Base-by-base conservation (phyloP, 2,113 vertebrate genomes). In the Alosa alosa region DNA sequence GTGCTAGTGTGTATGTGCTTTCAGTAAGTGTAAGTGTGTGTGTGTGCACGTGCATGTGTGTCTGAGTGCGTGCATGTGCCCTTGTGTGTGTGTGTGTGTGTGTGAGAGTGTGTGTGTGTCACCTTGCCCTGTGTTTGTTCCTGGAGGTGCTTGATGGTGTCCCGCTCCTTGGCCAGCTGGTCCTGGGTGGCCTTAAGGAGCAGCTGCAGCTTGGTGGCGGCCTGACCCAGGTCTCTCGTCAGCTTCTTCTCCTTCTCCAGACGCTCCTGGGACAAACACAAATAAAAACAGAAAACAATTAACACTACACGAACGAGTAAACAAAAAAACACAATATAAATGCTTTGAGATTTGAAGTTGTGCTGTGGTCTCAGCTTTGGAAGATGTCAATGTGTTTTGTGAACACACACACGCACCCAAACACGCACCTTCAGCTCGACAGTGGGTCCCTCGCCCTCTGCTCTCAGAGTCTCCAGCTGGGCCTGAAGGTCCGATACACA, bases 211-310 rank as follows among this genome's bases (percentile, higher is more conserved):
- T 95, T 96, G 84, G 91, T 92, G 82, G 95, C 95, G 4, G 95
- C 95, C 9, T 90, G 93, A 36, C 93, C 93, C 88, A 96, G 92
- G 86, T 96, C 95, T 89, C 92, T 94, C 1, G 94, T 95, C 92
- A 97, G 83, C 89, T 94, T 96, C 89, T 95, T 96, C 91, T 97
- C 96, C 81, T 97, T 96, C 86, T 97, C 96, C 91, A 97, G 92
- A 86, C 95, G 95, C 88, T 96, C 95, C 96, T 97, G 89, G 20
- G 72, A 68, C 84, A 5, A 6, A 64, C 60, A 25, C 60, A 64
- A 31, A 31, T 31, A 31, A 31, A 31, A 31, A 31, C 31, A 44
- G 41, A 4, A 44, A 2, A 44, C 2, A 0, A 4, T 44, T 44
- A 44, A 44, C 41, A 44, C 41, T 7, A 64, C 6, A 36, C 44